Percentiles rank a stretch among this genome's conserved stretches.
These are phyloP conservation scores for Crocodylus rhombifer DNA, from an alignment of 2,797 vertebrate genomes.

Conservation along the genomic window DNA sequence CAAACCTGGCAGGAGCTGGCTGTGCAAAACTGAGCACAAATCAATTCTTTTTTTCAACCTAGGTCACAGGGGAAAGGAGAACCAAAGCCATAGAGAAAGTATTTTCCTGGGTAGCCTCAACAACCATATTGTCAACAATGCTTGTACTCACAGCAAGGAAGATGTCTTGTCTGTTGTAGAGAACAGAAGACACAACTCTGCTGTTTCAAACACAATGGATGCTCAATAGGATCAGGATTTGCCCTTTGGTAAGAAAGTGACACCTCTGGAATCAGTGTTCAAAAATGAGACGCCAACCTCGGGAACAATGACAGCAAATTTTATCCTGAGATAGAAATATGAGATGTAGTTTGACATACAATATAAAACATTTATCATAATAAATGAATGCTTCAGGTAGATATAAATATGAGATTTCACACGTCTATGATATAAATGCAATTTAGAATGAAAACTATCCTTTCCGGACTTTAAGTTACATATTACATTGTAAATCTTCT, in stretches of 20 bases:
- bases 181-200: background rate
- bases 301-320: background rate
- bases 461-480: background rate
- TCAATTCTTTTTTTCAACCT: background rate
- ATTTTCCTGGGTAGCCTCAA: background rate
- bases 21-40: background rate
- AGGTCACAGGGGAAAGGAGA: background rate
- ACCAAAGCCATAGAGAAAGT: background rate
- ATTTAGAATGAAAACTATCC: background rate
- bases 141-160: background rate
- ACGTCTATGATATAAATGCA: background rate
- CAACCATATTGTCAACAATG: background rate
- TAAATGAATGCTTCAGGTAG: background rate
- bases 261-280: background rate
- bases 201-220: background rate
- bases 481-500: background rate
- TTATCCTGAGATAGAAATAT: background rate
- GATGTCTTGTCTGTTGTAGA: background rate
- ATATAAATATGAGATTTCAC: background rate
- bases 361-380: fast-evolving
- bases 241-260: background rate
- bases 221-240: background rate
- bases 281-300: background rate
- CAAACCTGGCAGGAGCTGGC: background rate
- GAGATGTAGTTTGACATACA: background rate